Percentiles rank a stretch among this genome's conserved stretches.
Evolutionary conservation across 2,113 vertebrate genomes (phyloP).

Genomic region (Rhynchomys soricoides): DNA sequence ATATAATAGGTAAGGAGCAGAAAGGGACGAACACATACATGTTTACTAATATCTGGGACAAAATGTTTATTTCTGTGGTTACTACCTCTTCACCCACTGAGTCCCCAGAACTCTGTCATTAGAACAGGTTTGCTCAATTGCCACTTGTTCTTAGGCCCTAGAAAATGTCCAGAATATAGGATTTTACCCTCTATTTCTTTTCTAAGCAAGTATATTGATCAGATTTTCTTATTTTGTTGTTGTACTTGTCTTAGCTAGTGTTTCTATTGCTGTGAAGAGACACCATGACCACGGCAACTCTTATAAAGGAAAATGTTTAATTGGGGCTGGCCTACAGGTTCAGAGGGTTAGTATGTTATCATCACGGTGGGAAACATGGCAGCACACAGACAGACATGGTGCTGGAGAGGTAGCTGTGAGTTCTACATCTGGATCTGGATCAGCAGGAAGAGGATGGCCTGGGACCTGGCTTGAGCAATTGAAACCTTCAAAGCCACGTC

Average conservation of each 20-base stretch:
- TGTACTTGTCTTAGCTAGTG: background rate
- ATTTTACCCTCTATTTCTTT: background rate
- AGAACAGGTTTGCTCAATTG: background rate
- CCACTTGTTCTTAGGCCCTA: background rate
- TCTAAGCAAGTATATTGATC: background rate
- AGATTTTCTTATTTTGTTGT: background rate
- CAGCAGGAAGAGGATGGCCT: background rate
- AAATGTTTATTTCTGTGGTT: background rate
- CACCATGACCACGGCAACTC: background rate
- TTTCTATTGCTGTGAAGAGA: background rate
- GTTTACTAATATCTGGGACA: slow-evolving; percentile 3
- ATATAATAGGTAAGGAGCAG: background rate
- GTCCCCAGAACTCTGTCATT: slow-evolving; percentile 5
- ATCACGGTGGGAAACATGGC: background rate
- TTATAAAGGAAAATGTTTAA: too few species aligned
- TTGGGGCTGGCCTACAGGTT: background rate
- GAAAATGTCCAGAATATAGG: background rate
- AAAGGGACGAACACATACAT: background rate
- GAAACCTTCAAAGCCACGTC: background rate
- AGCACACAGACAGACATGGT: background rate
- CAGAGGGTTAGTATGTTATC: background rate
- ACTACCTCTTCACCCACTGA: background rate
- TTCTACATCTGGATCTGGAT: background rate
- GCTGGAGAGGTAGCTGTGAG: background rate
- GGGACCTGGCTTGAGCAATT: background rate